Evolutionary conservation across 30 jellyfish, hydroid and myxozoan species (phyloP), one percentile per base, ranked within the genome.

Genomic region (Aurelia sp.): DNA sequence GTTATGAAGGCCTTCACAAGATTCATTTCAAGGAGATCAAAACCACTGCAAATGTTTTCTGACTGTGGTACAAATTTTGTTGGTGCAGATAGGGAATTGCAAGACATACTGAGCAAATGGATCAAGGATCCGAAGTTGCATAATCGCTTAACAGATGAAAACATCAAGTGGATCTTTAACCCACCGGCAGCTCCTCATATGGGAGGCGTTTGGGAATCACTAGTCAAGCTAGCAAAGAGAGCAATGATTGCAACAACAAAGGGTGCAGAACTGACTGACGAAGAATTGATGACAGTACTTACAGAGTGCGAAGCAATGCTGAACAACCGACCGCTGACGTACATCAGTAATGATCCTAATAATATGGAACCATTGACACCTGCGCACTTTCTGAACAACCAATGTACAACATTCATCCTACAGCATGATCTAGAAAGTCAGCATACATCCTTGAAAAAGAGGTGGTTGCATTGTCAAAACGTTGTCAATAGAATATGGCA

Each of bases 201-300:
- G 70, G 81, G 89, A 24, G 89, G 89, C 60, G 68, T 78, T 59
- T 78, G 80, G 81, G 89, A 78, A 62, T 64, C 78, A 78, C 44
- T 78, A 24, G 81, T 60, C 19, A 61, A 64, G 68, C 74, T 64
- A 21, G 78, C 71, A 27, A 78, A 78, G 79, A 78, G 67, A 63
- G 78, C 80, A 78, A 59, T 78, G 67, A 61, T 21, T 21, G 78
- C 80, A 59, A 44, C 41, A 59, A 61, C 74, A 20, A 61, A 15
- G 67, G 82, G 67, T 11, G 67, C 82, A 44, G 82, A 72, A 41
- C 67, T 33, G 67, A 72, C 82, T 10, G 82, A 72, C 27, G 87
- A 76, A 76, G 75, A 57, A 57, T 18, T 76, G 33, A 76, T 61
- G 75, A 76, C 87, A 76, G 75, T 76, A 55, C 87, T 76, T 16